A percentile compares a stretch with the other conserved stretches of the same genome.
Conservation (phyloP, 2,797 vertebrate genomes). For the Salmo trutta region DNA sequence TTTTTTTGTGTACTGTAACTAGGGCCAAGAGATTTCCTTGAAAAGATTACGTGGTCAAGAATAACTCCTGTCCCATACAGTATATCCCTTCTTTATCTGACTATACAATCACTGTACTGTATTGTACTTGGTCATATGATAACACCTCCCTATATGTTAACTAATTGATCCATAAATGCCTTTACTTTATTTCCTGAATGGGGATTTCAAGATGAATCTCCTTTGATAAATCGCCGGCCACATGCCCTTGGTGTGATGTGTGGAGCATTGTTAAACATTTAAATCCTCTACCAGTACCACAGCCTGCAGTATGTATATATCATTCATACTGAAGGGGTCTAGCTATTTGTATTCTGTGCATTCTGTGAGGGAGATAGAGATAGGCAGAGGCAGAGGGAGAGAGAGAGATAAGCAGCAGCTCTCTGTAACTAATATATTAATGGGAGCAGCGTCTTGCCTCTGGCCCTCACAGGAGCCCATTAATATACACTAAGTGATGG, state of each 20-base stretch:
- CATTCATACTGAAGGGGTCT: no score
- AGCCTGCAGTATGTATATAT: not conserved
- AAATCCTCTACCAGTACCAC: not conserved
- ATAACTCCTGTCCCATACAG: no score
- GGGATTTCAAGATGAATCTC: not conserved
- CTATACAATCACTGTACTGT: not conserved
- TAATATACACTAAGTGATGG: not conserved
- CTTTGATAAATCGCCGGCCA: not conserved
- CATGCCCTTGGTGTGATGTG: not conserved
- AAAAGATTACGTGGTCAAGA: no score
- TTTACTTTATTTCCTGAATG: not conserved
- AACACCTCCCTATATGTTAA: not conserved
- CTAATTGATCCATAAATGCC: not conserved
- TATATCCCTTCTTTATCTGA: no score
- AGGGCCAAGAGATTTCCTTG: no score
- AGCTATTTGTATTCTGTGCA: not conserved
- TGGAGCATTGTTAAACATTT: not conserved
- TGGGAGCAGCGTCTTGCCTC: conserved; percentile 20
- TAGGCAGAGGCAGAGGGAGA: conserved; percentile 3
- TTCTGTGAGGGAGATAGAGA: not conserved
- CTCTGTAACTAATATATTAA: conserved; percentile 42
- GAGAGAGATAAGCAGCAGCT: conserved; percentile 15
- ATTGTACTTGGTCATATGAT: not conserved
- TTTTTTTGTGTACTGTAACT: no score
- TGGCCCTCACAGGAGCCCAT: not conserved